Evolutionary conservation across 2,888 invertebrate species (phyloP).

Genomic region (Drosophila multiciliata): DNA sequence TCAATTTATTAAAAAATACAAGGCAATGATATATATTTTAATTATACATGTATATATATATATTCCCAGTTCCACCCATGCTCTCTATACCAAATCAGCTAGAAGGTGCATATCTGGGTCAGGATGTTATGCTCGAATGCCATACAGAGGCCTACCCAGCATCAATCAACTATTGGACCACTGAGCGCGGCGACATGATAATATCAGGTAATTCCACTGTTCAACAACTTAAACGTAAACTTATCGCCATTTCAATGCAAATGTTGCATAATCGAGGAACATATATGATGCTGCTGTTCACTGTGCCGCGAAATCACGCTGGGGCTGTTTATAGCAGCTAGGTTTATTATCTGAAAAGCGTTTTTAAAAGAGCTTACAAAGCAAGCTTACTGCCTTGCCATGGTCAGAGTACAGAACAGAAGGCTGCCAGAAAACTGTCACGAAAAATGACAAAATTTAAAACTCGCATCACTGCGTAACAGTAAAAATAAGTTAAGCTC

Average conservation of each 20-base stretch:
- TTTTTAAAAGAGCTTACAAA: slow-evolving; percentile 72
- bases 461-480: slow-evolving; percentile 39
- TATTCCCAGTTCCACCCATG: slow-evolving; percentile 94
- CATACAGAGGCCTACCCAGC: slow-evolving; percentile 96
- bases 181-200: slow-evolving; percentile 95
- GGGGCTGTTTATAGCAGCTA: slow-evolving; percentile 19
- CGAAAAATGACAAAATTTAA: slow-evolving; percentile 49
- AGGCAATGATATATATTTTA: not conserved
- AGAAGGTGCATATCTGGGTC: slow-evolving; percentile 94
- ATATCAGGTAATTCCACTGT: slow-evolving; percentile 90
- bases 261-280: slow-evolving; percentile 6
- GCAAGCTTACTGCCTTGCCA: slow-evolving; percentile 53
- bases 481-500: slow-evolving; percentile 55
- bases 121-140: slow-evolving; percentile 94
- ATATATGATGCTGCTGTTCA: not conserved
- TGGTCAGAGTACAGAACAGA: slow-evolving; percentile 19
- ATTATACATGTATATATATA: too few relatives aligned
- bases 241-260: slow-evolving; percentile 16
- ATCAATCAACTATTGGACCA: slow-evolving; percentile 98
- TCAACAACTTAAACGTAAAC: slow-evolving; percentile 3
- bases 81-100: slow-evolving; percentile 96
- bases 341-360: slow-evolving; percentile 64
- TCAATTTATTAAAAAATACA: not conserved
- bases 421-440: slow-evolving; percentile 47
- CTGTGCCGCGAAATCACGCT: not conserved